phyloP scores from a whole-genome alignment of 2,113 vertebrate genomes.

The Callocephalon fimbriatum region DNA sequence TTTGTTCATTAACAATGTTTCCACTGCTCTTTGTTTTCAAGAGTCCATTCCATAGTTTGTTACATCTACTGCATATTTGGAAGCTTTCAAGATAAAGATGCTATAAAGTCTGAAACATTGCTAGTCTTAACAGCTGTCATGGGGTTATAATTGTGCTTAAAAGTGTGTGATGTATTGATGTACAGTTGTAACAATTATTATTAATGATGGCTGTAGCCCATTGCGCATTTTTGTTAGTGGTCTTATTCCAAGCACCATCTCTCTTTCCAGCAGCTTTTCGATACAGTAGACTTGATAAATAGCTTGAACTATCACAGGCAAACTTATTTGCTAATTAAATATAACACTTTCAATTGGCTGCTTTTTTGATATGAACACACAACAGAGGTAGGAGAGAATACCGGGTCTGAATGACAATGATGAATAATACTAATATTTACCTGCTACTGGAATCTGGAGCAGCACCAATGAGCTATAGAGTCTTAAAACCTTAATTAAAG shows the following conservation, averaged over 20 bases:
- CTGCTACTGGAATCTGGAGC: background rate
- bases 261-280: background rate
- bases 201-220: background rate
- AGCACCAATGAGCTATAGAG: background rate
- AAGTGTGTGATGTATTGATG: background rate
- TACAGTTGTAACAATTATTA: background rate
- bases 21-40: background rate
- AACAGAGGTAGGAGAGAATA: background rate
- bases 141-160: background rate
- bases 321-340: background rate
- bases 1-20: background rate
- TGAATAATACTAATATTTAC: slow-evolving; percentile 35
- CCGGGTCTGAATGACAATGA: slow-evolving; percentile 5
- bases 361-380: background rate
- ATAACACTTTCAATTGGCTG: background rate
- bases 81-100: background rate
- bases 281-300: background rate
- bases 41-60: background rate
- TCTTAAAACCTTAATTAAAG: slow-evolving; percentile 33
- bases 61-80: background rate
- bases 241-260: background rate
- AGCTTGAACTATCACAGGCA: background rate
- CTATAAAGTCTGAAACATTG: background rate
- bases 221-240: background rate
- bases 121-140: background rate